phyloP scores from a whole-genome alignment of 2,797 vertebrate species.

The Tapera naevia region DNA sequence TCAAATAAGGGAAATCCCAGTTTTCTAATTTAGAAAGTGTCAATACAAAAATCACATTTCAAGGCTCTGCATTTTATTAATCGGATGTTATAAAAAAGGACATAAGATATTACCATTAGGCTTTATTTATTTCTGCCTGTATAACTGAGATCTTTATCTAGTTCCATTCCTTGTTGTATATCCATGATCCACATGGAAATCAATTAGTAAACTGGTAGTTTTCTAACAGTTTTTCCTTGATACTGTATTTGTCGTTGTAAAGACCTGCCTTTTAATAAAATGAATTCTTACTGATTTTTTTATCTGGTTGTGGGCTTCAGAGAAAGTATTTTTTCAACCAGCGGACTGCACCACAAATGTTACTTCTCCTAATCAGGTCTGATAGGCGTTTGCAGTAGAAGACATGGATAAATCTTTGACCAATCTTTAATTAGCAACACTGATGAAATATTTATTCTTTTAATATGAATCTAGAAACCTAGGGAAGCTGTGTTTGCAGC shows the following conservation, averaged over 20 bases:
- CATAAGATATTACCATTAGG: not conserved
- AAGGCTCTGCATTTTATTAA: not conserved
- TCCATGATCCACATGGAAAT: not conserved
- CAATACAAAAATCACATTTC: conserved; percentile 2
- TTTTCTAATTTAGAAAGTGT: not conserved
- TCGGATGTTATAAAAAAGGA: not conserved
- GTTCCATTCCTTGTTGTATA: not conserved
- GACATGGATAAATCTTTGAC: conserved; percentile 73
- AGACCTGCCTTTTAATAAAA: not conserved
- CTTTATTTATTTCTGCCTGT: not conserved
- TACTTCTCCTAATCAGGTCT: conserved; percentile 70
- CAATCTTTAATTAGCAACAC: conserved; percentile 75
- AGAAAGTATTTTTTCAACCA: conserved; percentile 26
- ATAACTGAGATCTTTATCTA: not conserved
- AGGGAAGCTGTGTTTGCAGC: conserved; percentile 72
- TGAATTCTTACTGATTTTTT: not conserved
- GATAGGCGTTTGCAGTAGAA: conserved; percentile 61
- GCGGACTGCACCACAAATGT: conserved; percentile 52
- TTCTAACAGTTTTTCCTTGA: not conserved
- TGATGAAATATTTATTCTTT: conserved; percentile 79
- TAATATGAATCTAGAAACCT: conserved; percentile 74
- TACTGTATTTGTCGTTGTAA: not conserved
- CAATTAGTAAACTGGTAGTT: conserved; percentile 20
- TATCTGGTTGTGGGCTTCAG: not conserved
- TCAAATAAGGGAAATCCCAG: not conserved